Conservation (phyloP, 2,113 vertebrate genomes). For the Pteronura brasiliensis region DNA sequence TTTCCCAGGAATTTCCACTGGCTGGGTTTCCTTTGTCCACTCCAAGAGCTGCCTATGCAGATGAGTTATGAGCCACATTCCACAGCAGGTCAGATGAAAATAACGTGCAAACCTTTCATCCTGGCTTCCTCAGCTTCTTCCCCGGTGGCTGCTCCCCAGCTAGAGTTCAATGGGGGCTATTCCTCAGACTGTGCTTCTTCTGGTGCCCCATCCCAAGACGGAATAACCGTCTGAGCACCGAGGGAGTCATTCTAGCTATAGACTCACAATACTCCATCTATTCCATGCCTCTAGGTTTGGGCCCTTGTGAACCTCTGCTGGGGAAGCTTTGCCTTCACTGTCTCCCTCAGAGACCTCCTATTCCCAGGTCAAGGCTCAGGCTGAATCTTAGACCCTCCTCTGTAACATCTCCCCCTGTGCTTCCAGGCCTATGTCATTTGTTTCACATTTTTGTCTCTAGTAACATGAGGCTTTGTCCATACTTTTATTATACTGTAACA, state of each 20-base stretch:
- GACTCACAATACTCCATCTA: neutral
- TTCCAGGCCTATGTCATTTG: neutral
- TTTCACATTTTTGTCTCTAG: neutral
- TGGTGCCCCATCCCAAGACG: neutral
- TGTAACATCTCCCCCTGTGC: neutral
- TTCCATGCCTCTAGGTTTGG: neutral
- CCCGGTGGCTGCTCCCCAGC: neutral
- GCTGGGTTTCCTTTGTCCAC: constrained; percentile 37
- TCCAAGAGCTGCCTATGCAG: neutral
- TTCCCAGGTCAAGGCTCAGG: neutral
- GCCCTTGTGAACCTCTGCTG: neutral
- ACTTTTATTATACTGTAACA: neutral
- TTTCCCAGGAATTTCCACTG: constrained; percentile 64
- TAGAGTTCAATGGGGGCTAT: neutral
- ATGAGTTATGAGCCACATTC: constrained; percentile 47
- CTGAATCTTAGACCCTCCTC: neutral
- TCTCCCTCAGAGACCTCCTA: neutral
- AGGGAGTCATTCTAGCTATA: neutral
- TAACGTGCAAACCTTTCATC: neutral
- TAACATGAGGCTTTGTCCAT: neutral
- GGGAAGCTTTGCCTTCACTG: neutral
- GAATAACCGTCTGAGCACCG: neutral
- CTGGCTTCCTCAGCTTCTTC: neutral
- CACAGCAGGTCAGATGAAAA: constrained; percentile 22
- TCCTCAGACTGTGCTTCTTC: neutral